These are phyloP conservation scores for Gymnogyps californianus DNA, from an alignment of 2,113 vertebrate genomes.

Conservation along the genomic window DNA sequence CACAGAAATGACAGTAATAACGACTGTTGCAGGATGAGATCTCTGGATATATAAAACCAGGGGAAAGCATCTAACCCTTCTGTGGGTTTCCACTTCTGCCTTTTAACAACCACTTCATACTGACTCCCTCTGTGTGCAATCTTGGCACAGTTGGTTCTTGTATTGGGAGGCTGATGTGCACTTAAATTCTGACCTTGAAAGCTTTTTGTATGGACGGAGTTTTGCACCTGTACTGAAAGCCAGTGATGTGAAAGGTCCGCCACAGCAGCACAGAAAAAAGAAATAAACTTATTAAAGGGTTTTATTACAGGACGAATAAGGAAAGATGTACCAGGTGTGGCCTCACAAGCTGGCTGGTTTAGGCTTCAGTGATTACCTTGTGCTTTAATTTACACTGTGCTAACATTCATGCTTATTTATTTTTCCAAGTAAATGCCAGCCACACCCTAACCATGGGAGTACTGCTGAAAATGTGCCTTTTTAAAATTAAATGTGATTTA, in stretches of 20 bases:
- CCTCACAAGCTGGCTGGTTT: not conserved
- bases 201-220: not conserved
- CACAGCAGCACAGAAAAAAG: not conserved
- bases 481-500: not conserved
- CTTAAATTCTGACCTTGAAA: not conserved
- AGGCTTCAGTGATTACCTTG: not conserved
- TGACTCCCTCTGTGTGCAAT: not conserved
- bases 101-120: not conserved
- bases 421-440: not conserved
- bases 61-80: not conserved
- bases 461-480: not conserved
- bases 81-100: not conserved
- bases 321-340: not conserved
- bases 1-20: not conserved
- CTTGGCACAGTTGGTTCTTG: not conserved
- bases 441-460: not conserved
- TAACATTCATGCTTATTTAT: not conserved
- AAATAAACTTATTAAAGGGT: not conserved
- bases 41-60: not conserved
- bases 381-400: not conserved
- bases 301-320: not conserved
- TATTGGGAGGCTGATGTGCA: not conserved
- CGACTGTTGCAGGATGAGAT: not conserved
- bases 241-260: not conserved
- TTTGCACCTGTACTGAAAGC: not conserved